phyloP scores from a whole-genome alignment of 2,797 vertebrate genomes.

The Urosaurus nigricauda region DNA sequence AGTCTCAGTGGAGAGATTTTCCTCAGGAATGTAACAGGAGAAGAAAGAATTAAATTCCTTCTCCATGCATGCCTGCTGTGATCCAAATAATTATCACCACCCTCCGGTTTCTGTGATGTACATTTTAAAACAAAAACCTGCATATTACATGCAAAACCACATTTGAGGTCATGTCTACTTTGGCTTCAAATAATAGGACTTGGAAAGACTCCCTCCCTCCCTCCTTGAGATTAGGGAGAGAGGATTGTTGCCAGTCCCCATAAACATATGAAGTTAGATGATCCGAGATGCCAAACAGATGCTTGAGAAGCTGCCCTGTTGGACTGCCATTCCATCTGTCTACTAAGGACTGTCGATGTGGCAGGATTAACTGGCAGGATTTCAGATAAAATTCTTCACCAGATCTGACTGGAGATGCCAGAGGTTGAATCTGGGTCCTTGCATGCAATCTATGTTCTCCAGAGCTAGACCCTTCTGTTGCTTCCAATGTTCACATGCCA shows the following conservation, averaged over 20 bases:
- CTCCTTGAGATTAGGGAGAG: too few species aligned
- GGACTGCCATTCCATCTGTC: neutral
- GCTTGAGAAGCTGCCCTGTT: neutral
- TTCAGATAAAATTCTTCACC: neutral
- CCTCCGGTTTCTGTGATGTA: neutral
- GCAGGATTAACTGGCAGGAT: neutral
- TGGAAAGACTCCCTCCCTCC: neutral
- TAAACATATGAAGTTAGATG: neutral
- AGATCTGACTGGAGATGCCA: too few species aligned
- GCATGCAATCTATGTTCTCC: neutral
- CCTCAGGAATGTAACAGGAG: neutral
- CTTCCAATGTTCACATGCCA: neutral
- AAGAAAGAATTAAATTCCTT: neutral
- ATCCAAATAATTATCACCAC: neutral
- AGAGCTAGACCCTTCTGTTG: neutral
- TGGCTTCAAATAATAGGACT: neutral
- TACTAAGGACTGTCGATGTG: neutral
- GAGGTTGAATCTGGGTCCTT: too few species aligned
- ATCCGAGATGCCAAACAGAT: neutral
- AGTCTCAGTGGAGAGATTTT: neutral
- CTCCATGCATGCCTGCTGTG: neutral
- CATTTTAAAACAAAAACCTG: too few species aligned
- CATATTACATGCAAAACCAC: neutral
- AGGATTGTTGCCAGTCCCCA: neutral
- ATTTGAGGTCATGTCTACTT: neutral